phyloP scores from a whole-genome alignment of 2,888 invertebrate genomes.

The Anorthoa munda region DNA sequence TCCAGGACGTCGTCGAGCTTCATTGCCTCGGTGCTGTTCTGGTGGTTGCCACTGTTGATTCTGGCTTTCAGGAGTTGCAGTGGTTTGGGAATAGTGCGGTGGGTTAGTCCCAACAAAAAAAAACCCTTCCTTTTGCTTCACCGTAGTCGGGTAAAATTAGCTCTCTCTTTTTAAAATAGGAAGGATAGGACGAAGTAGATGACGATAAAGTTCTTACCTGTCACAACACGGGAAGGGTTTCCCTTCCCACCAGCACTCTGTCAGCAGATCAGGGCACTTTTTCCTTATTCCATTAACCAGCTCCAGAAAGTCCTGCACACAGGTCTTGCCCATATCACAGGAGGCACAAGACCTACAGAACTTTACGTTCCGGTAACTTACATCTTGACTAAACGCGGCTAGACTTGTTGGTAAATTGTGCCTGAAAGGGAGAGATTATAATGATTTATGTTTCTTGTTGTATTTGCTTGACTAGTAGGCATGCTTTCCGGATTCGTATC shows the following conservation, averaged over 20 bases:
- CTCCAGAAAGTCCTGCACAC: constrained; percentile 73
- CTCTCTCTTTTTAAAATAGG: too few species aligned
- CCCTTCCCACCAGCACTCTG: constrained; percentile 83
- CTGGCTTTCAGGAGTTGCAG: too few species aligned
- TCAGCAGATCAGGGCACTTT: constrained; percentile 79
- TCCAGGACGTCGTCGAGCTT: too few species aligned
- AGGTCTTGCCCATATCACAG: constrained; percentile 78
- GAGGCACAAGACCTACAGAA: constrained; percentile 79
- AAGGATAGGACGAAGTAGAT: background rate
- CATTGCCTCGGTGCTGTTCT: too few species aligned
- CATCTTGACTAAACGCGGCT: constrained; percentile 78
- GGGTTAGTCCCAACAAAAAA: too few species aligned
- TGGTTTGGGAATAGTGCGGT: too few species aligned
- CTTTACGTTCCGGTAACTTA: constrained; percentile 79
- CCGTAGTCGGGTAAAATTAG: too few species aligned
- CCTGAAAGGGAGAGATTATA: constrained; percentile 62
- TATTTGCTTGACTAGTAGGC: too few species aligned
- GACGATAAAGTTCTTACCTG: constrained; percentile 66
- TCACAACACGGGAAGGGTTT: constrained; percentile 82
- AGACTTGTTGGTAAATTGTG: constrained; percentile 72
- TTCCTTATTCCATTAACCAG: constrained; percentile 73
- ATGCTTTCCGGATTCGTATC: too few species aligned
- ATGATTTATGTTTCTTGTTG: too few species aligned
- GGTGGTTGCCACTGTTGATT: too few species aligned
- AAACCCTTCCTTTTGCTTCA: too few species aligned